These are phyloP conservation scores for Irena cyanogastra DNA, from an alignment of 2,113 vertebrate genomes.

Conservation along the genomic window DNA sequence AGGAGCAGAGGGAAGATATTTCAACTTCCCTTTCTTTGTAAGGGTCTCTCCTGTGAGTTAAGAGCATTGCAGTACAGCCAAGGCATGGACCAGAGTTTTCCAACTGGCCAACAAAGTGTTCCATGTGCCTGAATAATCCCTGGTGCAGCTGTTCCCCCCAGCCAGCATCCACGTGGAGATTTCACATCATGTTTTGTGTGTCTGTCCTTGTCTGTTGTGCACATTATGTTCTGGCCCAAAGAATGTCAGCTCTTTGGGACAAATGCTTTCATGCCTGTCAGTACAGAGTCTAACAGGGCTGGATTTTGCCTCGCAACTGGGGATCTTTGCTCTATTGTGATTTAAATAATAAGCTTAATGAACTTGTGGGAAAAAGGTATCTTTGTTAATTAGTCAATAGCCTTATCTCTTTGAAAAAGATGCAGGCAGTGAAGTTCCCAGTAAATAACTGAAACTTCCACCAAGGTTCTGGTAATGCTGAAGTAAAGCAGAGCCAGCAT, in stretches of 20 bases:
- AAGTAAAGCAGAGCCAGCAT: not conserved
- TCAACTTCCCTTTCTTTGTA: not conserved
- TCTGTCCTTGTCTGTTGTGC: not conserved
- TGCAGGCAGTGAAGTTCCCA: not conserved
- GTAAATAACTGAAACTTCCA: not conserved
- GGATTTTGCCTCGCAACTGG: not conserved
- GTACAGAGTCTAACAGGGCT: not conserved
- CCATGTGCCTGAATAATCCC: not conserved
- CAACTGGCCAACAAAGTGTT: not conserved
- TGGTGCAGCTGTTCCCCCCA: slow-evolving; percentile 42
- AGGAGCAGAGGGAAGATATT: not conserved
- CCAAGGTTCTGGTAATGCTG: not conserved
- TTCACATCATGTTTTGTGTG: not conserved
- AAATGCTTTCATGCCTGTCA: slow-evolving; percentile 26
- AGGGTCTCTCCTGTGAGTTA: not conserved
- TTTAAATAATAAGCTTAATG: slow-evolving; percentile 32
- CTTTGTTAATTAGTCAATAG: slow-evolving; percentile 1
- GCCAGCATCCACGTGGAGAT: not conserved
- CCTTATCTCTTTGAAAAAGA: slow-evolving; percentile 2
- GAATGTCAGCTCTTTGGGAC: not conserved
- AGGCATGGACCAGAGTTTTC: not conserved
- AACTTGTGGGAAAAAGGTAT: not conserved
- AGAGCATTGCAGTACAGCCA: not conserved
- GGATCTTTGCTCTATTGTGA: not conserved
- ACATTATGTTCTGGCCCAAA: slow-evolving; percentile 34